phyloP scores from a whole-genome alignment of 2,797 vertebrate species.

The Malacoraja senta region DNA sequence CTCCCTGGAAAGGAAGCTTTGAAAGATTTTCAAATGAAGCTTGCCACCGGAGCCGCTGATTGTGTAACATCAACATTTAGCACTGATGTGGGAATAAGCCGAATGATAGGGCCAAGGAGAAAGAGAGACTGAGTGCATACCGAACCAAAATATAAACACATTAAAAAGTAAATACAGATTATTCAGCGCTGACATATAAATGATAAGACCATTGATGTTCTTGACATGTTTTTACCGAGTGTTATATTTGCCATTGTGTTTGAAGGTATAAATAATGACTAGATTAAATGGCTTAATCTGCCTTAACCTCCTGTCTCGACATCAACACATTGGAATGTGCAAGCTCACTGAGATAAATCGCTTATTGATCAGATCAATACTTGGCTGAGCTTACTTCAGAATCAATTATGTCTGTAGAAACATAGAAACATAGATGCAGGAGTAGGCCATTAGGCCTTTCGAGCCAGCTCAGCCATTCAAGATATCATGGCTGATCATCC shows the following conservation, averaged over 20 bases:
- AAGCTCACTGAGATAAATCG: not conserved
- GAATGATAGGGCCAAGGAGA: not conserved
- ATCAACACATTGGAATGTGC: constrained; percentile 24
- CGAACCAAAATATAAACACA: not conserved
- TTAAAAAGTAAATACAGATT: constrained; percentile 22
- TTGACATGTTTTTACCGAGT: constrained; percentile 6
- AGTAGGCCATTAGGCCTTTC: too few species aligned
- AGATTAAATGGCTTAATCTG: constrained; percentile 30
- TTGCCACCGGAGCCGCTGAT: not conserved
- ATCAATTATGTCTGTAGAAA: not conserved
- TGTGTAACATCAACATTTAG: not conserved
- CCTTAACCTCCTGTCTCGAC: not conserved
- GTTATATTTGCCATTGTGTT: constrained; percentile 18
- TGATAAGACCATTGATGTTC: not conserved
- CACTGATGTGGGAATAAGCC: not conserved
- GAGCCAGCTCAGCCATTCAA: too few species aligned
- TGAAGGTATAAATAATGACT: constrained; percentile 3
- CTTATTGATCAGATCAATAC: not conserved
- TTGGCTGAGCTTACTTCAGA: not conserved
- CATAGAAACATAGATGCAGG: too few species aligned
- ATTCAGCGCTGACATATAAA: not conserved
- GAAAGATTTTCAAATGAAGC: not conserved
- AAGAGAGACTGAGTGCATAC: not conserved
- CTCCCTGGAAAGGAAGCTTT: not conserved
- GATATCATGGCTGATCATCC: too few species aligned